Percentiles rank a stretch among this genome's conserved stretches.
Conservation (phyloP, 1,140 invertebrate species). For the Drosophila willistoni region DNA sequence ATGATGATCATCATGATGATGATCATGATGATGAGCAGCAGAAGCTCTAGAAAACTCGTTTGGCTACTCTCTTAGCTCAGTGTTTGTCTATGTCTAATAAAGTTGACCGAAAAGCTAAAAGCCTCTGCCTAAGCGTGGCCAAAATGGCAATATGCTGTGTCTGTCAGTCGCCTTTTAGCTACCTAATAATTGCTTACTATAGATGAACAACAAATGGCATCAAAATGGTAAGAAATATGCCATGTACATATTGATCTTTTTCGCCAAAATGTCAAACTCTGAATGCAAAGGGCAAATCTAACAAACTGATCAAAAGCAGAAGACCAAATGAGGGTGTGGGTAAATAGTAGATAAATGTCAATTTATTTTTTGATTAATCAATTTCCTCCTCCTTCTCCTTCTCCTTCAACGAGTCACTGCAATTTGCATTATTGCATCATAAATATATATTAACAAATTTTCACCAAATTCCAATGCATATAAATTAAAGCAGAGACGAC, state of each 20-base stretch:
- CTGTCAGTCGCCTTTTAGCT: conserved; percentile 16
- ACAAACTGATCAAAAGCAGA: conserved; percentile 10
- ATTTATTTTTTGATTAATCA: not conserved
- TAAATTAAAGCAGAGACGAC: conserved; percentile 14
- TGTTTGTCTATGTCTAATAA: conserved; percentile 18
- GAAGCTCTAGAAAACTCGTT: conserved; percentile 25
- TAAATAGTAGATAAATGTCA: not conserved
- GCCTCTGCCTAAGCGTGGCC: conserved; percentile 8
- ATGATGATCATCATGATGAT: not conserved
- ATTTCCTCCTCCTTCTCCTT: not conserved
- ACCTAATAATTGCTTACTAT: conserved; percentile 14
- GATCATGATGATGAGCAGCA: not conserved
- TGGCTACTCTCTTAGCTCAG: conserved; percentile 9
- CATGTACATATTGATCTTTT: conserved; percentile 10
- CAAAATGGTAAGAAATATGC: conserved; percentile 16
- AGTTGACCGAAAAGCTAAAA: conserved; percentile 15
- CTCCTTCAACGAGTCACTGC: not conserved
- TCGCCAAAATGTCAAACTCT: conserved; percentile 16
- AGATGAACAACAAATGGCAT: conserved; percentile 11
- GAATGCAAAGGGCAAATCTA: conserved; percentile 17
- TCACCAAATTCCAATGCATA: conserved; percentile 1
- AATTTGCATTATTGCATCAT: conserved; percentile 17
- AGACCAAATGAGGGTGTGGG: conserved; percentile 1
- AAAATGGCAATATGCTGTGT: conserved; percentile 8
- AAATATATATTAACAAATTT: conserved; percentile 25